These are phyloP conservation scores for Limonius californicus DNA, from an alignment of 1,140 invertebrate species.

Conservation along the genomic window DNA sequence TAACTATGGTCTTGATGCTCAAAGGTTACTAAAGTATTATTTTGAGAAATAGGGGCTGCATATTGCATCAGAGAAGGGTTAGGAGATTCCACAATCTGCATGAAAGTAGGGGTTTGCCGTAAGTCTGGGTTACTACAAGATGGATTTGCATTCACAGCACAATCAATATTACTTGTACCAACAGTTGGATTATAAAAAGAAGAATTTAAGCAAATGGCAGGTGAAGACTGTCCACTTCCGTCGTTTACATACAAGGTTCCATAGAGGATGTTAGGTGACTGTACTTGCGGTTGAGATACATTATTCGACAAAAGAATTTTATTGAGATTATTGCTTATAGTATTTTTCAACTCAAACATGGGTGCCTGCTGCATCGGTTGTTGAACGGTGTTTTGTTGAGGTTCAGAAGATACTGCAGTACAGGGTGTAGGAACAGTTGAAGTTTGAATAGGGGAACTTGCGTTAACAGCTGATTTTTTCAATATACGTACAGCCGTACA, in stretches of 20 bases:
- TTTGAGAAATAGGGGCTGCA: background rate
- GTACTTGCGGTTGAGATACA: background rate
- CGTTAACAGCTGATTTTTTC: background rate
- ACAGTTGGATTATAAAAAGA: background rate
- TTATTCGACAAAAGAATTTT: conserved; percentile 2
- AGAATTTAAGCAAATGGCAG: too few species aligned
- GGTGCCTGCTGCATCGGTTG: background rate
- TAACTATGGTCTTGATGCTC: conserved; percentile 1
- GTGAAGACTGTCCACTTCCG: background rate
- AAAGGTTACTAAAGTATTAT: background rate
- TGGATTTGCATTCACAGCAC: background rate
- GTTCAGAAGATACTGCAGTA: too few species aligned
- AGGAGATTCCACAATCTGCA: background rate
- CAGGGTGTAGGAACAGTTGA: too few species aligned
- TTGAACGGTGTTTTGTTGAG: too few species aligned
- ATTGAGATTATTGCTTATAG: background rate
- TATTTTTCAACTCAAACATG: background rate
- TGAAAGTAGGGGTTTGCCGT: conserved; percentile 3
- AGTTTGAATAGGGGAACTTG: too few species aligned
- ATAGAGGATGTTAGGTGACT: background rate
- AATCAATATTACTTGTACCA: too few species aligned
- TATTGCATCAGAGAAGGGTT: background rate
- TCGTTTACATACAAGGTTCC: background rate
- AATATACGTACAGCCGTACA: too few species aligned
- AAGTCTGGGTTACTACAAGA: background rate